Percentiles rank a stretch among this genome's conserved stretches.
These are phyloP conservation scores for Metaphire vulgaris DNA, from an alignment of 1,140 invertebrate genomes.

Conservation along the genomic window DNA sequence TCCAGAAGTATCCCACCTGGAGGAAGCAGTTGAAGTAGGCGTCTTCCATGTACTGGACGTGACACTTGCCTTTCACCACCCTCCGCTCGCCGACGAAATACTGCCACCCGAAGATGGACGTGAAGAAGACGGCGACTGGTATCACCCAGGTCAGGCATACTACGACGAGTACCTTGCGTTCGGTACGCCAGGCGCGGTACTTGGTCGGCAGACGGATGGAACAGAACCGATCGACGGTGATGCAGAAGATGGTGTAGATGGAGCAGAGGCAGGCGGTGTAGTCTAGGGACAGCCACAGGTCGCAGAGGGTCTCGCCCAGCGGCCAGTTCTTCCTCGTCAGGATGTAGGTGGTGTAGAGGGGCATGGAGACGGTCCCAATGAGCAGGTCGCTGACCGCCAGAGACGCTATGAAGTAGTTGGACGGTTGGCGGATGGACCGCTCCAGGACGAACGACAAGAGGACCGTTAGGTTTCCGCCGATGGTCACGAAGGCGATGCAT, in stretches of 20 bases:
- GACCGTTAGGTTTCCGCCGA: conserved; percentile 84
- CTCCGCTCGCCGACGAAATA: conserved; percentile 84
- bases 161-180: conserved; percentile 84
- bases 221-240: too few relatives aligned
- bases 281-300: conserved; percentile 71
- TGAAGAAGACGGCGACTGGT: conserved; percentile 91
- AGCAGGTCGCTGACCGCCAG: too few relatives aligned
- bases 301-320: conserved; percentile 44
- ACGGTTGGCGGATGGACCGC: too few relatives aligned
- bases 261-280: too few relatives aligned
- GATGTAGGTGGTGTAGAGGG: conserved; percentile 48
- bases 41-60: conserved; percentile 95
- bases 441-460: too few relatives aligned
- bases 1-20: too few relatives aligned
- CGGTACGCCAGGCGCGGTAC: conserved; percentile 94
- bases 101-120: too few relatives aligned
- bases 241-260: too few relatives aligned
- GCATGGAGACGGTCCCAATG: conserved; percentile 60
- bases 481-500: conserved; percentile 22
- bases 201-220: conserved; percentile 97
- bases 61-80: conserved; percentile 73
- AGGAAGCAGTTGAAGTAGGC: conserved; percentile 94
- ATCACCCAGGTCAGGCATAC: conserved; percentile 86
- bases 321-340: conserved; percentile 56
- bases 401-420: too few relatives aligned